Conservation (phyloP, 2,113 vertebrate species). For the Sula dactylatra region DNA sequence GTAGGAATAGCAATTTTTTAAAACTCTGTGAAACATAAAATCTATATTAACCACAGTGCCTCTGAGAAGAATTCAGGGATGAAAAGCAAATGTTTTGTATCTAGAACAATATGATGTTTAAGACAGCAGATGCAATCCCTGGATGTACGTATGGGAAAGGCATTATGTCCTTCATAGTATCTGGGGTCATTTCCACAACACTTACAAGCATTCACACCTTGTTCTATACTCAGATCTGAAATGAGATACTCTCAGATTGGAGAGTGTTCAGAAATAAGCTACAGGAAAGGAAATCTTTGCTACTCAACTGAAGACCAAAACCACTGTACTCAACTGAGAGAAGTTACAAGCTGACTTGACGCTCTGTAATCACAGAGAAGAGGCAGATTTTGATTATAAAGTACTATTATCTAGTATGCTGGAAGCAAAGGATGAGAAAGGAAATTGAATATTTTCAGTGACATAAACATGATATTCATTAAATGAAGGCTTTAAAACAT, state of each 20-base stretch:
- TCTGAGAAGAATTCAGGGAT: neutral
- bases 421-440: neutral
- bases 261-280: neutral
- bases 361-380: neutral
- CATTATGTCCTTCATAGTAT: neutral
- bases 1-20: neutral
- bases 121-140: neutral
- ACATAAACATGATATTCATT: neutral
- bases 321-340: neutral
- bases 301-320: neutral
- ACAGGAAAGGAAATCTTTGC: neutral
- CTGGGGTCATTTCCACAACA: neutral
- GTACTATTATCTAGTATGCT: neutral
- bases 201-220: neutral
- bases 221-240: neutral
- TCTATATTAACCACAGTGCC: neutral
- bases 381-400: neutral
- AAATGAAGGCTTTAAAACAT: neutral
- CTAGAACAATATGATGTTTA: neutral
- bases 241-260: neutral
- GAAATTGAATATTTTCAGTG: neutral
- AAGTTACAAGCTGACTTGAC: neutral
- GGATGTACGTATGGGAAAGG: neutral
- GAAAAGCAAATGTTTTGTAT: neutral
- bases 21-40: neutral